Evolutionary conservation across 2,888 invertebrate genomes (phyloP).

Genomic region (Hemaris fuciformis): DNA sequence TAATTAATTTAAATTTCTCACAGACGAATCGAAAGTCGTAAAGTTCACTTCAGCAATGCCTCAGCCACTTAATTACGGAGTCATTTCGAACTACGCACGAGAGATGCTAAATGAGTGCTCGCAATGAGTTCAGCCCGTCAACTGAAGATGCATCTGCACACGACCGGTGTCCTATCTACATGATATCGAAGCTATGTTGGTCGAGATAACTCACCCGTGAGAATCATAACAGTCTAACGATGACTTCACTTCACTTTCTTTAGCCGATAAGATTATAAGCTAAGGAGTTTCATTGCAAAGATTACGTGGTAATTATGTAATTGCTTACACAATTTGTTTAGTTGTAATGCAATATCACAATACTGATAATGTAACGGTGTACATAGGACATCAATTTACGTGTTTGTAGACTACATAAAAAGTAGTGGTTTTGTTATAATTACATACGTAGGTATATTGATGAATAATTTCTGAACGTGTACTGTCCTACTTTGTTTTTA

Average conservation of each 20-base stretch:
- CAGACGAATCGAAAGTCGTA: not conserved
- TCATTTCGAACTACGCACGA: not conserved
- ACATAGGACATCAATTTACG: too few relatives aligned
- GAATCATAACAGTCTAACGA: constrained; percentile 40
- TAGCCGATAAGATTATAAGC: not conserved
- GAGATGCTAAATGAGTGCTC: constrained; percentile 42
- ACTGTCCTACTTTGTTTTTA: too few relatives aligned
- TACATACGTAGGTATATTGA: too few relatives aligned
- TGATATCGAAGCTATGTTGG: constrained; percentile 46
- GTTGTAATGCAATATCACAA: too few relatives aligned
- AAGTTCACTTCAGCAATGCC: not conserved
- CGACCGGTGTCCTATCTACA: constrained; percentile 28
- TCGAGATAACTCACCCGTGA: constrained; percentile 53
- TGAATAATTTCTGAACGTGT: too few relatives aligned
- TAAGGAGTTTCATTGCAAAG: not conserved
- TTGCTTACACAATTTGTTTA: too few relatives aligned
- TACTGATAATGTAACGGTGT: too few relatives aligned
- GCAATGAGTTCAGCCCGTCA: constrained; percentile 48
- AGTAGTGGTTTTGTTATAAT: too few relatives aligned
- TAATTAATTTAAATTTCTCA: not conserved
- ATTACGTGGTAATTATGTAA: not conserved
- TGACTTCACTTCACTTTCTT: constrained; percentile 10
- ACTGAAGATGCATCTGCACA: constrained; percentile 65
- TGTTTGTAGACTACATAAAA: too few relatives aligned
- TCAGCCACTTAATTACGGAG: constrained; percentile 10